Conservation (phyloP, 2,888 invertebrate genomes). For the Ceriagrion tenellum region DNA sequence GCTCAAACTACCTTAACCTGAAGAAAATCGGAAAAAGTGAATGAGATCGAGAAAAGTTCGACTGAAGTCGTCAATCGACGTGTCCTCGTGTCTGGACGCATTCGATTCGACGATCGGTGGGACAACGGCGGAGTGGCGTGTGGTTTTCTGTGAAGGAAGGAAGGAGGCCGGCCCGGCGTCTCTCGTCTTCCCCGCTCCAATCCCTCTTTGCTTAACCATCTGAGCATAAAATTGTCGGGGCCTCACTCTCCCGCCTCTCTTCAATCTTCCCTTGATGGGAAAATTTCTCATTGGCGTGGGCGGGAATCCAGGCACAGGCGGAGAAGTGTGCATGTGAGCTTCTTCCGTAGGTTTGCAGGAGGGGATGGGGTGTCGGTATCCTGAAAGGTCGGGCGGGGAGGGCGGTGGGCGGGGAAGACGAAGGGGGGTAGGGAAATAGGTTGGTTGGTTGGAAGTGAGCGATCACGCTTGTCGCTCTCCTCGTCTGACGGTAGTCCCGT, state of each 20-base stretch:
- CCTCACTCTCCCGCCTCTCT: neutral
- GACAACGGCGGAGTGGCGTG: too few species aligned
- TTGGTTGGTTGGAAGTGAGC: neutral
- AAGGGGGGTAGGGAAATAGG: too few species aligned
- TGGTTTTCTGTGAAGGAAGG: too few species aligned
- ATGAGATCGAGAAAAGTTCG: too few species aligned
- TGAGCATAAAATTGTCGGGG: constrained; percentile 52
- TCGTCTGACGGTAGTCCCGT: neutral
- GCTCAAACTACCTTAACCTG: too few species aligned
- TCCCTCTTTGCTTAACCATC: constrained; percentile 44
- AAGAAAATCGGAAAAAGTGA: too few species aligned
- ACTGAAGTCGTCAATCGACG: too few species aligned
- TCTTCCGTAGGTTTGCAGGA: too few species aligned
- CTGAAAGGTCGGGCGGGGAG: neutral
- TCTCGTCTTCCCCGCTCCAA: too few species aligned
- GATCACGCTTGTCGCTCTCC: constrained; percentile 26
- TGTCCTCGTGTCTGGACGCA: too few species aligned
- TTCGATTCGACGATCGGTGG: too few species aligned
- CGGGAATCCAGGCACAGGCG: neutral
- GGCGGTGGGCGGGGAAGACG: neutral
- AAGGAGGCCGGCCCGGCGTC: too few species aligned
- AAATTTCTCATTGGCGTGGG: constrained; percentile 53
- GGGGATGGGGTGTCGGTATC: neutral
- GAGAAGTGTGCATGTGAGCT: neutral
- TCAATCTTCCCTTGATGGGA: neutral